These are phyloP conservation scores for Ectemnius cavifrons DNA, from an alignment of 2,888 invertebrate genomes.

Conservation along the genomic window DNA sequence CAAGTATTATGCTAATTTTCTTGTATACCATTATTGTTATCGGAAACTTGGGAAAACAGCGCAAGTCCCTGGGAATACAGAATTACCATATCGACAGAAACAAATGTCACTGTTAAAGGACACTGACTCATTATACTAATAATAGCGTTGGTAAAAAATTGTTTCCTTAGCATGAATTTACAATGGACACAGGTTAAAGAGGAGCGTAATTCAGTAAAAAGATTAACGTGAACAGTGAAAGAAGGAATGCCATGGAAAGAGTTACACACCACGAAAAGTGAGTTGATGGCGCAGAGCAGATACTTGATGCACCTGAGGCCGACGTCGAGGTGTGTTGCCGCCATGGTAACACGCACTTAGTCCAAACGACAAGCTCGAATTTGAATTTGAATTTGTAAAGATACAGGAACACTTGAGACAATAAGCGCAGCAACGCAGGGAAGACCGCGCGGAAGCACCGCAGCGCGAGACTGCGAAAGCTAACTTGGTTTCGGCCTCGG, in stretches of 20 bases:
- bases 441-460: conserved; percentile 12
- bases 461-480: conserved; percentile 38
- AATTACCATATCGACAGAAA: too few relatives aligned
- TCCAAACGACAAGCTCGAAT: conserved; percentile 3
- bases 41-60: too few relatives aligned
- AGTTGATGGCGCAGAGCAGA: conserved; percentile 84
- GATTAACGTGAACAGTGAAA: too few relatives aligned
- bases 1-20: too few relatives aligned
- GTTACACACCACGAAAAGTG: conserved; percentile 82
- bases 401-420: neutral
- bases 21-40: too few relatives aligned
- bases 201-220: too few relatives aligned
- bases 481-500: conserved; percentile 14
- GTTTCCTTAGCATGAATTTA: too few relatives aligned
- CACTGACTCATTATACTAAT: too few relatives aligned
- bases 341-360: conserved; percentile 64
- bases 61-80: too few relatives aligned
- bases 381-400: neutral
- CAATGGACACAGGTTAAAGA: too few relatives aligned
- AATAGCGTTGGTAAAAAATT: too few relatives aligned
- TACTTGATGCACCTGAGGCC: conserved; percentile 84
- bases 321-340: conserved; percentile 78
- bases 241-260: neutral
- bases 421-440: conserved; percentile 17
- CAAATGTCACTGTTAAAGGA: too few relatives aligned